Conservation (phyloP, 2,888 invertebrate species). For the Dromius quadrimaculatus region DNA sequence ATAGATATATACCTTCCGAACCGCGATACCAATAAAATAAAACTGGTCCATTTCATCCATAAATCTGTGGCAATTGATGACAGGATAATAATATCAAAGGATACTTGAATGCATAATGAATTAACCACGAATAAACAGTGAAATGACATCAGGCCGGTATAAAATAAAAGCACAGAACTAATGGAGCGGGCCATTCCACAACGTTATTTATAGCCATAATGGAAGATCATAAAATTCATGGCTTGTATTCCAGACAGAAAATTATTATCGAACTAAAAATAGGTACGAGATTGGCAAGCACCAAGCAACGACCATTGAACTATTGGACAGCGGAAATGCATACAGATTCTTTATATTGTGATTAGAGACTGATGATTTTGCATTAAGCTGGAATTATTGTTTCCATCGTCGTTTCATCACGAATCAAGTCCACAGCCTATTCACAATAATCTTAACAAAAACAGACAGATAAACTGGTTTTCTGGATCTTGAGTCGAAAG, state of each 20-base stretch:
- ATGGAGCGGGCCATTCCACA: slow-evolving; percentile 46
- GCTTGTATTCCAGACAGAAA: slow-evolving; percentile 44
- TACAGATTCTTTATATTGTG: no score
- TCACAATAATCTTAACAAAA: no score
- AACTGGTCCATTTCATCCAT: slow-evolving; percentile 44
- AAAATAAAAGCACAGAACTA: slow-evolving; percentile 50
- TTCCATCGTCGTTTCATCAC: no score
- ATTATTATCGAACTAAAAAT: slow-evolving; percentile 46
- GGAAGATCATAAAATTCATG: slow-evolving; percentile 51
- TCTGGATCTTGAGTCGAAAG: no score
- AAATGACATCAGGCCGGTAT: slow-evolving; percentile 49
- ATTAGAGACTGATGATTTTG: no score
- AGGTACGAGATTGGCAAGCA: no score
- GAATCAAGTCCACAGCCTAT: no score
- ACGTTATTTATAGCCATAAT: slow-evolving; percentile 49
- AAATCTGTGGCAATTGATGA: slow-evolving; percentile 46
- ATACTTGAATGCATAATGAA: slow-evolving; percentile 51
- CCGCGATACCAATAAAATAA: slow-evolving; percentile 41
- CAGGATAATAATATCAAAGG: slow-evolving; percentile 52
- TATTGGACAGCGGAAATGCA: no score
- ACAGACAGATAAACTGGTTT: no score
- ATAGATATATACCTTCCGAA: slow-evolving; percentile 34
- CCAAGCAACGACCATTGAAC: no score
- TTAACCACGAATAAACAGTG: slow-evolving; percentile 51
- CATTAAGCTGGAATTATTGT: no score